Evolutionary conservation across 2,797 vertebrate species (phyloP), one percentile per base, ranked within the genome.

Genomic region (Trichosurus vulpecula): DNA sequence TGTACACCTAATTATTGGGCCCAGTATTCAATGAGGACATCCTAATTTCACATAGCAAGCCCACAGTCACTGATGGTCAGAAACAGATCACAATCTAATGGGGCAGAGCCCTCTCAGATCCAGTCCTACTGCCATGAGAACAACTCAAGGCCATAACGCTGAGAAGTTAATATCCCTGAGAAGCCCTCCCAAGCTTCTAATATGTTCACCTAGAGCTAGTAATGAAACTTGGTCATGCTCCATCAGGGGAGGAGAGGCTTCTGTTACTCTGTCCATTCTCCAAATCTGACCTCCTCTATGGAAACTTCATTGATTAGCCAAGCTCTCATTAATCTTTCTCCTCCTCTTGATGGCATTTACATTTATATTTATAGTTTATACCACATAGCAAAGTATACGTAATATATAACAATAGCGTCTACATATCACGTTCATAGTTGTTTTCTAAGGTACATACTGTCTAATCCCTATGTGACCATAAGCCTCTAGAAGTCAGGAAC

Each of bases 101-200:
- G 52, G 47, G 54, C 41, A 90, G 14, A 52, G 27, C 89, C 22
- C 41, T 93, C 41, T 54, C 58, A 27, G 51, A n/a, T 25, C 93
- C 91, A 55, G 52, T 94, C 90, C 91, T 89, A 2, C 55, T 30
- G 58, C 56, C 61, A 90, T 53, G 87, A 90, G 19, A 91, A 12
- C 52, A 74, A 52, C 54, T 55, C 87, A 55, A 52, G 91, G 56
- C 47, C 93, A 52, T 90, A 91, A 30, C 31, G 29, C 1, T 13
- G 22, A 92, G 61, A 54, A 90, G 22, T 90, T 93, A 94, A 91
- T 92, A 90, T 90, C 91, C 52, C 52, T 54, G 56, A 94, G 2
- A n/a, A 94, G 4, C 47, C n/a, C 4, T 31, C 51, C 89, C 74
- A 90, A 96, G 52, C 35, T 90, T 74, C 61, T 74, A 41, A n/a